Evolutionary conservation across 2,797 vertebrate species (phyloP).

Genomic region (Dendrocincla fuliginosa): DNA sequence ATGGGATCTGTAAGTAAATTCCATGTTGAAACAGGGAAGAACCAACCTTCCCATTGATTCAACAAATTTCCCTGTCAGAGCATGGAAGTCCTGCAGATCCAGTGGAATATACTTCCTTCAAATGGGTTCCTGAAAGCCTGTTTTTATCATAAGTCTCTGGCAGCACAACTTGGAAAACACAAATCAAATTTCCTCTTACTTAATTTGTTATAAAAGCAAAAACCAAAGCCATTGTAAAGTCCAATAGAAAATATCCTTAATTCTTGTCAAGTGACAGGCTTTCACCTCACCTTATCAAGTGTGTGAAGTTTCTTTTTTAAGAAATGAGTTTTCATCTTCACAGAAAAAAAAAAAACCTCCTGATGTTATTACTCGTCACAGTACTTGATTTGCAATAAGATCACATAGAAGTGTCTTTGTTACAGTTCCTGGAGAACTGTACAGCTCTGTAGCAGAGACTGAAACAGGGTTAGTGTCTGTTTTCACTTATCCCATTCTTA

Average conservation of each 20-base stretch:
- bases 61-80: not conserved
- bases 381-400: not conserved
- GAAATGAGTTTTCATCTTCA: not conserved
- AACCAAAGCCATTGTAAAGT: not conserved
- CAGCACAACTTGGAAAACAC: slow-evolving; percentile 62
- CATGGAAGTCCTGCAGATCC: not conserved
- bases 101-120: slow-evolving; percentile 21
- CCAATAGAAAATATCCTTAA: not conserved
- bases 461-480: not conserved
- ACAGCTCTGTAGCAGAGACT: not conserved
- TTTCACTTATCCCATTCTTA: slow-evolving; percentile 35
- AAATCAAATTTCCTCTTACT: slow-evolving; percentile 65
- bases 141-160: slow-evolving; percentile 53
- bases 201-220: slow-evolving; percentile 58
- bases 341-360: not conserved
- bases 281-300: slow-evolving; percentile 26
- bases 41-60: not conserved
- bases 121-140: slow-evolving; percentile 36
- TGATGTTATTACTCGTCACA: not conserved
- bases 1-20: not conserved
- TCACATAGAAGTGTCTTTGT: not conserved
- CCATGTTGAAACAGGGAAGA: not conserved
- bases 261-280: slow-evolving; percentile 4
- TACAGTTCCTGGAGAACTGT: not conserved
- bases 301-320: slow-evolving; percentile 18